Evolutionary conservation across 2,797 vertebrate genomes (phyloP).

Genomic region (Phylloscopus collybita): DNA sequence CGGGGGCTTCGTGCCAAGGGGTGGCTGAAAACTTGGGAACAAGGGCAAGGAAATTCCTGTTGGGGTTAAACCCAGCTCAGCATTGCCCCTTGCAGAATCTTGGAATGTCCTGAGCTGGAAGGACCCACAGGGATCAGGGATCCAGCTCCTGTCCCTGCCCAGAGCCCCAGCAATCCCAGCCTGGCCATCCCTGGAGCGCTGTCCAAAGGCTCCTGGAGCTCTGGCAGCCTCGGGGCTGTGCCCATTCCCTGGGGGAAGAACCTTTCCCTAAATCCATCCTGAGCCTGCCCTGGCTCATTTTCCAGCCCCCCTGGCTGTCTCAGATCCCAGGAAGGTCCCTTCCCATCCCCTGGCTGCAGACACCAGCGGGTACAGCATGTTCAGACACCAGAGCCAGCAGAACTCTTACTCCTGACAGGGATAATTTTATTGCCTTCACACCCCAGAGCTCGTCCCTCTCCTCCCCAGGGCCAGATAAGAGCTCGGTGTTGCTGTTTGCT

Average conservation of each 20-base stretch:
- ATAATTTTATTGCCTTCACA: conserved; percentile 38
- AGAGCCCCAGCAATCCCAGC: neutral
- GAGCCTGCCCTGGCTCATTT: neutral
- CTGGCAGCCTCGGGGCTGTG: neutral
- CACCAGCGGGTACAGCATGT: neutral
- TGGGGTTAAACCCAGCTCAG: neutral
- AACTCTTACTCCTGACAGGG: neutral
- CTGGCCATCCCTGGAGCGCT: too few species aligned
- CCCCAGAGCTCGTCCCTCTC: neutral
- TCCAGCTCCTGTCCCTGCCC: neutral
- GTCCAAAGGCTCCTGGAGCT: neutral
- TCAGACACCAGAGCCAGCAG: conserved; percentile 37
- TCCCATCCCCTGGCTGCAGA: neutral
- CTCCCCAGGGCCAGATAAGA: conserved; percentile 10
- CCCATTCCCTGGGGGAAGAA: neutral
- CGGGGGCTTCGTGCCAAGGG: neutral
- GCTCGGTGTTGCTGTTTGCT: neutral
- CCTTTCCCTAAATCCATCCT: neutral
- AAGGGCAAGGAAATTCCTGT: neutral
- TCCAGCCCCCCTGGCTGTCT: neutral
- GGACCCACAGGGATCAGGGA: neutral
- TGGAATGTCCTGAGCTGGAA: neutral
- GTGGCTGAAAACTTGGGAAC: neutral
- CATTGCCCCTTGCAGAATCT: too few species aligned
- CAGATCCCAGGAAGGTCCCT: neutral